phyloP scores from a whole-genome alignment of 2,113 vertebrate genomes.

The Odontophorus gujanensis region DNA sequence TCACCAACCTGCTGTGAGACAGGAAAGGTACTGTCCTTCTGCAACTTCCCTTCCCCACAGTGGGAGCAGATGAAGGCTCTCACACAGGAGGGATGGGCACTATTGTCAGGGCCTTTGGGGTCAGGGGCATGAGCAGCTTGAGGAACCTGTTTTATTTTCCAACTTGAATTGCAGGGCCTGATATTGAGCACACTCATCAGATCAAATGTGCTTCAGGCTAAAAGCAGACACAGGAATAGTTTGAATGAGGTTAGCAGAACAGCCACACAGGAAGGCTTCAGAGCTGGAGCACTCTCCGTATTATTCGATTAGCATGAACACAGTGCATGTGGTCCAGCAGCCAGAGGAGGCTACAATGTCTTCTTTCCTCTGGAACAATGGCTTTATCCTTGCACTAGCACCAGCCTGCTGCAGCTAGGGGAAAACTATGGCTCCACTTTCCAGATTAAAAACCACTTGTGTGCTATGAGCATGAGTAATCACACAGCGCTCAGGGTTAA shows the following conservation, averaged over 20 bases:
- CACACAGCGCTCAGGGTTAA: neutral
- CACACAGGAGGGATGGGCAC: neutral
- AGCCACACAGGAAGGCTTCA: neutral
- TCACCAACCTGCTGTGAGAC: neutral
- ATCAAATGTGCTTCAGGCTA: neutral
- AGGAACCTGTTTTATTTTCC: neutral
- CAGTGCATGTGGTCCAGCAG: neutral
- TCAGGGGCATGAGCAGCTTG: neutral
- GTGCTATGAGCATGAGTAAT: rapidly evolving
- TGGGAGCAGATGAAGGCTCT: neutral
- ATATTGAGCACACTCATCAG: neutral
- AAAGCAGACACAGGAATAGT: neutral
- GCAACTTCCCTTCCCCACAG: rapidly evolving
- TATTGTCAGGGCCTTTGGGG: neutral
- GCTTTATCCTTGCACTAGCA: neutral
- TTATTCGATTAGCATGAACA: neutral
- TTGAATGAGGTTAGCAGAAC: neutral
- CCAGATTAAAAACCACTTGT: neutral
- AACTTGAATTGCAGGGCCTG: neutral
- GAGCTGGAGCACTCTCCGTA: rapidly evolving
- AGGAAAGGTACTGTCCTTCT: neutral
- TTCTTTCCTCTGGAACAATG: neutral
- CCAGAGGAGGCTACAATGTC: neutral
- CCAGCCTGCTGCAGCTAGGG: neutral
- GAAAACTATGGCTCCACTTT: neutral